These are phyloP conservation scores for Manis crassicaudata DNA, from an alignment of 2,797 vertebrate genomes.

Conservation along the genomic window DNA sequence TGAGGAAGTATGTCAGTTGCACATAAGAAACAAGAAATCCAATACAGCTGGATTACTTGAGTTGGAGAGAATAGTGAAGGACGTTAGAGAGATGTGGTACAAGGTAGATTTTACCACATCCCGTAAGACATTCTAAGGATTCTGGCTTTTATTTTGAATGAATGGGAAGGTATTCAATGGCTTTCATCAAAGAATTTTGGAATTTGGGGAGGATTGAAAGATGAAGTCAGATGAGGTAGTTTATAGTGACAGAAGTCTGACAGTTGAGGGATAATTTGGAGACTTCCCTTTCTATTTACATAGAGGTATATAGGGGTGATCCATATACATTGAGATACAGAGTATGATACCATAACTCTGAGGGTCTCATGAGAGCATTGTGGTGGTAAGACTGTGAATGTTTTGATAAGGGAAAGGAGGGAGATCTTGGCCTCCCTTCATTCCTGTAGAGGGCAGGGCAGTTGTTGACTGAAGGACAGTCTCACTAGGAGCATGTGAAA, in stretches of 20 bases:
- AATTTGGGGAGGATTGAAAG: neutral
- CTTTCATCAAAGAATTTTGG: neutral
- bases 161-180: neutral
- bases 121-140: neutral
- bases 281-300: neutral
- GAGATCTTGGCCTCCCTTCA: neutral
- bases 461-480: neutral
- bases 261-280: neutral
- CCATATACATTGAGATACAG: neutral
- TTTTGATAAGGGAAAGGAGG: neutral
- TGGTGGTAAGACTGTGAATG: neutral
- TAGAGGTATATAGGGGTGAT: neutral
- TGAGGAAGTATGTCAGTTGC: neutral
- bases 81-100: neutral
- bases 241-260: neutral
- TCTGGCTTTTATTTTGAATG: neutral
- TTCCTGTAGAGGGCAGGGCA: neutral
- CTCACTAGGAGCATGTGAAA: neutral
- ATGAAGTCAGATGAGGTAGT: neutral
- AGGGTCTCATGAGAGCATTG: too few relatives aligned
- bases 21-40: neutral
- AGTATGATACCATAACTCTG: neutral
- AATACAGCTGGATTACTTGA: neutral
- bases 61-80: neutral
- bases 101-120: neutral